A percentile compares a stretch with the other conserved stretches of the same genome.
Evolutionary conservation across 2,797 vertebrate genomes (phyloP).

Genomic region (Lepus townsendii): DNA sequence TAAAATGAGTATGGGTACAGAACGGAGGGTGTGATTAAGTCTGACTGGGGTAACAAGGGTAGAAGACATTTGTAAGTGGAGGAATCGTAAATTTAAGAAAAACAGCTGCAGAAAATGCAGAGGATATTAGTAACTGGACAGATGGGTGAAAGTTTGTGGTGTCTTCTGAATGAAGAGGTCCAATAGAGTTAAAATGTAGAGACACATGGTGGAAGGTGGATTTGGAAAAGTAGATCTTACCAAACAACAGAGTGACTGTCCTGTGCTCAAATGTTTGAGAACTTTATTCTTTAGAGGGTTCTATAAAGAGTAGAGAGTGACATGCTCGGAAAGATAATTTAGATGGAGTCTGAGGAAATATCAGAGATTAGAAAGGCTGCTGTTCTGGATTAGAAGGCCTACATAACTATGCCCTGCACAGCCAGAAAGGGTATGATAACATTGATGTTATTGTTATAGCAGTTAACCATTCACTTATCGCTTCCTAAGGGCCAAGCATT

Average conservation of each 20-base stretch:
- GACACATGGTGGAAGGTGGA: background rate
- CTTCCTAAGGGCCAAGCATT: conserved; percentile 6
- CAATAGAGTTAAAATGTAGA: background rate
- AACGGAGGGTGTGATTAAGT: background rate
- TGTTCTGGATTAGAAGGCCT: background rate
- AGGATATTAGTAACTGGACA: background rate
- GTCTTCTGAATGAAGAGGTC: background rate
- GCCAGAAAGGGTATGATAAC: background rate
- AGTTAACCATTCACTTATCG: background rate
- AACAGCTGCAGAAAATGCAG: background rate
- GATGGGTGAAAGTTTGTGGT: background rate
- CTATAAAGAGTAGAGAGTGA: background rate
- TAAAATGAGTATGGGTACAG: background rate
- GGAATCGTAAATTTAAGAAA: background rate
- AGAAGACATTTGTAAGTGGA: background rate
- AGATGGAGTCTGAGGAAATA: background rate
- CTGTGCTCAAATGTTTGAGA: background rate
- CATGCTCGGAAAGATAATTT: conserved; percentile 14
- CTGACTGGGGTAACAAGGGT: background rate
- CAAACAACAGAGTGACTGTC: background rate
- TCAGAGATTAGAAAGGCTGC: background rate
- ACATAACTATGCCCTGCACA: background rate
- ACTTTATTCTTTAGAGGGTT: background rate
- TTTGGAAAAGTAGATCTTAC: conserved; percentile 34
- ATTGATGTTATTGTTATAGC: background rate